A percentile compares a stretch with the other conserved stretches of the same genome.
These are phyloP conservation scores for Mixornis gularis DNA, from an alignment of 2,113 vertebrate genomes.

Conservation along the genomic window DNA sequence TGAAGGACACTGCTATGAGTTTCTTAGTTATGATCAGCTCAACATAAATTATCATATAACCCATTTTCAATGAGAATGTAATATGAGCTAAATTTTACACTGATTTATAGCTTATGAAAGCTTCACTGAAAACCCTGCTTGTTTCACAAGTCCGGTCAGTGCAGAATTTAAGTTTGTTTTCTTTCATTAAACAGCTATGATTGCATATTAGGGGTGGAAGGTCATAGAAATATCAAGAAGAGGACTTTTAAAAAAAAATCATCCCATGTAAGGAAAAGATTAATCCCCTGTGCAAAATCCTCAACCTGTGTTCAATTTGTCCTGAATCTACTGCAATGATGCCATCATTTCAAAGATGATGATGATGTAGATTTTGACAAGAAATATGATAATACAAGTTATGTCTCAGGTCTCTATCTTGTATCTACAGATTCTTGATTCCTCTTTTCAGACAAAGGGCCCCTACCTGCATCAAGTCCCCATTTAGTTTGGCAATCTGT, in stretches of 20 bases:
- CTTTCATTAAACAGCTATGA: background rate
- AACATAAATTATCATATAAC: constrained; percentile 45
- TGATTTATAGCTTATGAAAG: constrained; percentile 46
- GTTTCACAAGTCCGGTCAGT: background rate
- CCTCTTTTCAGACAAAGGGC: background rate
- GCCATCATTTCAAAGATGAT: background rate
- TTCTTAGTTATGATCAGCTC: constrained; percentile 36
- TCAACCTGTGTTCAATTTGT: background rate
- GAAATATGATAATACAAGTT: background rate
- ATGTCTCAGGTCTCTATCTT: background rate
- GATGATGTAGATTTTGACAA: background rate
- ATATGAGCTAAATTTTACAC: constrained; percentile 49
- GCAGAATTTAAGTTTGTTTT: constrained; percentile 1
- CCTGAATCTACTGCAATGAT: background rate
- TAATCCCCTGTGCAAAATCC: background rate
- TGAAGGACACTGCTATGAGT: constrained; percentile 50
- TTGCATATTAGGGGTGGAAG: background rate
- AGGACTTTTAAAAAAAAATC: background rate
- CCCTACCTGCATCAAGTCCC: background rate
- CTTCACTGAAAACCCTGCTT: background rate
- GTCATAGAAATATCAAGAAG: background rate
- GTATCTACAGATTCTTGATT: background rate
- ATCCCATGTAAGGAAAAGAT: background rate
- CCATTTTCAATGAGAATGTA: constrained; percentile 56
- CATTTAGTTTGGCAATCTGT: background rate